phyloP scores from a whole-genome alignment of 1,140 invertebrate genomes.

The Caenorhabditis inopinata region DNA sequence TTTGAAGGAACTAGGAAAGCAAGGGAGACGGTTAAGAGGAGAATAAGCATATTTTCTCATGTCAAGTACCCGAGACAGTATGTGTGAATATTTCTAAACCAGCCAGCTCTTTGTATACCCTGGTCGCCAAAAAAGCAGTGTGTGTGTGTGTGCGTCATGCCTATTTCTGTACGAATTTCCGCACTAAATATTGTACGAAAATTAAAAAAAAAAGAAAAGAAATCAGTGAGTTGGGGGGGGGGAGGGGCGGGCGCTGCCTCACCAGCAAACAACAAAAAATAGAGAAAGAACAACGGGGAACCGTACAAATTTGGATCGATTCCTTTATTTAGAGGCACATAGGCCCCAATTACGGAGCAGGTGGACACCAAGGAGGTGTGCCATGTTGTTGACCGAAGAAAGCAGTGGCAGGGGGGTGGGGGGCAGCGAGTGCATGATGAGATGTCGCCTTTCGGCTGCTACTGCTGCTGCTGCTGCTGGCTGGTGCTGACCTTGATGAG shows the following conservation, averaged over 20 bases:
- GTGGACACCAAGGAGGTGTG: too few species aligned
- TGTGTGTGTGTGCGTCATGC: not conserved
- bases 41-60: not conserved
- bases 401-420: not conserved
- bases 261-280: not conserved
- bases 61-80: not conserved
- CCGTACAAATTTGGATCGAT: not conserved
- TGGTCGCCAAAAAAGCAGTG: not conserved
- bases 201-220: not conserved
- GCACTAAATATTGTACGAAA: too few species aligned
- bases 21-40: not conserved
- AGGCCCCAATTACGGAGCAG: not conserved
- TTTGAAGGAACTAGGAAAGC: not conserved
- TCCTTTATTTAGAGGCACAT: not conserved
- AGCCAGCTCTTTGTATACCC: not conserved
- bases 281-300: not conserved
- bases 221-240: not conserved
- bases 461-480: not conserved
- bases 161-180: too few species aligned
- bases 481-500: not conserved
- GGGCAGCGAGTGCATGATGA: conserved; percentile 7
- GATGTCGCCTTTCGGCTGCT: too few species aligned
- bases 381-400: not conserved
- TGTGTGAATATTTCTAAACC: not conserved
- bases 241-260: too few species aligned